Evolutionary conservation across 2,888 invertebrate genomes (phyloP).

Genomic region (Colletes collaris): DNA sequence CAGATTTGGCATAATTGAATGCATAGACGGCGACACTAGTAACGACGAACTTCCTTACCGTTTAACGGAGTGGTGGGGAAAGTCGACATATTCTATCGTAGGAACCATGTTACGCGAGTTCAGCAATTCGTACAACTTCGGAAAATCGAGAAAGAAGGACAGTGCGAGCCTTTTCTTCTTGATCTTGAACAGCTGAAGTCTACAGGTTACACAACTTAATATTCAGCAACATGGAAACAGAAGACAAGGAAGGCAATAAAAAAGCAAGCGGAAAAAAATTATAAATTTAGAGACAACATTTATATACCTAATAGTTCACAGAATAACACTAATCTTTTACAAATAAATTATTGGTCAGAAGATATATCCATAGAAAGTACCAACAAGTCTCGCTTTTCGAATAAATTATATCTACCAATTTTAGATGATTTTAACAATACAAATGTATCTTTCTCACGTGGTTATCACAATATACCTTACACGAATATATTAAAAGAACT

Average conservation of each 20-base stretch:
- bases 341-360: constrained; percentile 7
- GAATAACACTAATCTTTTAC: constrained; percentile 9
- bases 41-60: too few relatives aligned
- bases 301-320: not conserved
- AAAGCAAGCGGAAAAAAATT: not conserved
- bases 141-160: too few relatives aligned
- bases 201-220: constrained; percentile 68
- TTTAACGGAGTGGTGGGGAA: too few relatives aligned
- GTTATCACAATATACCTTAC: constrained; percentile 8
- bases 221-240: constrained; percentile 35
- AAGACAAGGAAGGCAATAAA: not conserved
- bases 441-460: constrained; percentile 6
- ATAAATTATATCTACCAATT: constrained; percentile 10
- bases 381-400: constrained; percentile 6
- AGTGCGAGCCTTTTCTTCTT: too few relatives aligned
- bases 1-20: too few relatives aligned
- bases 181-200: too few relatives aligned
- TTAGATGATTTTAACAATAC: not conserved
- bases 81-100: too few relatives aligned
- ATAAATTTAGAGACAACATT: not conserved
- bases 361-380: not conserved
- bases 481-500: constrained; percentile 46
- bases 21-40: too few relatives aligned
- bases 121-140: too few relatives aligned
- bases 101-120: too few relatives aligned